Evolutionary conservation across 2,888 invertebrate species (phyloP).

Genomic region (Stramonita haemastoma): DNA sequence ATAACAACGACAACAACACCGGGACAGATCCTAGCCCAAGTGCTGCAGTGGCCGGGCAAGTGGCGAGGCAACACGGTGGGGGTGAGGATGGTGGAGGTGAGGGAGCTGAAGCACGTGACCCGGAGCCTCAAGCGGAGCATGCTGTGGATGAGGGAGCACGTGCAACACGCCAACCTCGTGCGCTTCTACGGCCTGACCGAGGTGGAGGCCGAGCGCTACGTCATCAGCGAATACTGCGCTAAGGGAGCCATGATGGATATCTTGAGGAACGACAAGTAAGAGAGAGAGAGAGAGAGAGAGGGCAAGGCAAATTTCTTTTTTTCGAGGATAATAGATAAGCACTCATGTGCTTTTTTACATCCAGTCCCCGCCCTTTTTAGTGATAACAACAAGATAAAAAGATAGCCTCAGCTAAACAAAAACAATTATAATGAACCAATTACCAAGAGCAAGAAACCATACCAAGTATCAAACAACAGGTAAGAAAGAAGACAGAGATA

Average conservation of each 20-base stretch:
- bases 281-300: too few species aligned
- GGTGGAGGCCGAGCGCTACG: constrained; percentile 54
- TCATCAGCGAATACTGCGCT: constrained; percentile 65
- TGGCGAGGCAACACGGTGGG: constrained; percentile 60
- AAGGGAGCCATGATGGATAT: constrained; percentile 69
- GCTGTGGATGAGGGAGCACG: constrained; percentile 63
- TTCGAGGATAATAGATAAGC: too few species aligned
- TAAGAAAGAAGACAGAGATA: too few species aligned
- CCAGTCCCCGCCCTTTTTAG: too few species aligned
- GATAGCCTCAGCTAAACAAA: too few species aligned
- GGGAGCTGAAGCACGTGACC: constrained; percentile 45
- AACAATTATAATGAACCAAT: too few species aligned
- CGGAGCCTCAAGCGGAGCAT: constrained; percentile 55
- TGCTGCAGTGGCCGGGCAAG: constrained; percentile 69
- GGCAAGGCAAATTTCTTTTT: too few species aligned
- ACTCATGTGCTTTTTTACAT: too few species aligned
- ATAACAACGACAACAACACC: too few species aligned
- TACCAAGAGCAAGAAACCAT: too few species aligned
- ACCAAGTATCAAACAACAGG: too few species aligned
- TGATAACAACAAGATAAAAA: too few species aligned
- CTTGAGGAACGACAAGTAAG: constrained; percentile 62
- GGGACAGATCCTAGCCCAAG: constrained; percentile 46
- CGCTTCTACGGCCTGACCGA: constrained; percentile 69
- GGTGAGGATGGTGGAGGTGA: constrained; percentile 57
- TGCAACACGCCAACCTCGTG: constrained; percentile 67